Conservation (phyloP, 30 jellyfish, hydroid and myxozoan species). For the Aurelia aurita region DNA sequence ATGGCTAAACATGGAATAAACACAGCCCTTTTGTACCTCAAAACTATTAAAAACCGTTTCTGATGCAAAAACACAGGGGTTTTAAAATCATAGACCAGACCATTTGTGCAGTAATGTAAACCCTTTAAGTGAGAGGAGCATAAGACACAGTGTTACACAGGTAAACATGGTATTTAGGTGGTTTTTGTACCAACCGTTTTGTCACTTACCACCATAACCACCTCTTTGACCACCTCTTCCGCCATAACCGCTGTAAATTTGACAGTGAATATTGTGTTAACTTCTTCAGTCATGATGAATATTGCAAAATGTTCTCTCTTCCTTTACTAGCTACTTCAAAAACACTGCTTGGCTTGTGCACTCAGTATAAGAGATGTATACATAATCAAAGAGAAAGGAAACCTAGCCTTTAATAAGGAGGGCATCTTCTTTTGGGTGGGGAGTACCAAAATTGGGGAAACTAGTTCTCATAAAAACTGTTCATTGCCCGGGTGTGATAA, state of each 20-base stretch:
- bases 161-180: slow-evolving; percentile 53
- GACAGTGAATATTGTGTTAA: slow-evolving; percentile 58
- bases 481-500: too few relatives aligned
- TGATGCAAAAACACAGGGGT: too few relatives aligned
- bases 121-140: slow-evolving; percentile 63
- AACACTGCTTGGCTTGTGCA: not conserved
- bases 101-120: slow-evolving; percentile 44
- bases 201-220: slow-evolving; percentile 99
- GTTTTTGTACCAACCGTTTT: slow-evolving; percentile 74
- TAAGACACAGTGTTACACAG: slow-evolving; percentile 24
- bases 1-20: too few relatives aligned
- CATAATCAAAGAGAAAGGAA: too few relatives aligned
- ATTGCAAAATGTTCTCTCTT: not conserved
- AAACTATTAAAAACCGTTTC: too few relatives aligned
- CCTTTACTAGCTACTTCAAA: slow-evolving; percentile 17
- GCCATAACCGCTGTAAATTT: slow-evolving; percentile 94
- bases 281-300: not conserved
- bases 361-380: not conserved
- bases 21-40: too few relatives aligned
- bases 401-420: too few relatives aligned
- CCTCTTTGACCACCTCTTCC: slow-evolving; percentile 99
- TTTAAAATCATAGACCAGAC: not conserved
- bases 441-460: too few relatives aligned
- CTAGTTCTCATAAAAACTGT: too few relatives aligned
- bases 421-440: too few relatives aligned